Percentiles rank a stretch among this genome's conserved stretches.
Conservation (phyloP, 2,797 vertebrate genomes). For the Prionace glauca region DNA sequence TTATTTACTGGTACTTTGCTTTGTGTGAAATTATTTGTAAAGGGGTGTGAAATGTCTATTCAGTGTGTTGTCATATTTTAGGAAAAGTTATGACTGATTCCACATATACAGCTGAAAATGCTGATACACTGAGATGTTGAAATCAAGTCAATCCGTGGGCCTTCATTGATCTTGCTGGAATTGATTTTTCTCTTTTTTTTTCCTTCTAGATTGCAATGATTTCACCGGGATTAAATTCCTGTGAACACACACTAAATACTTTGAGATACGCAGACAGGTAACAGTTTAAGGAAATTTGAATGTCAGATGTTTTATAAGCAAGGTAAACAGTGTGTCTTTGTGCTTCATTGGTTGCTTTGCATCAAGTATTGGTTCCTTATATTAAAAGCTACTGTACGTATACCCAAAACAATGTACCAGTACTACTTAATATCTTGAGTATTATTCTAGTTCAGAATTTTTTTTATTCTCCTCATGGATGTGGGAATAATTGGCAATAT, state of each 20-base stretch:
- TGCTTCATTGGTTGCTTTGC: neutral
- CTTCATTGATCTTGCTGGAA: neutral
- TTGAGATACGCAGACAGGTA: conserved; percentile 95
- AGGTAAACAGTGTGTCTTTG: neutral
- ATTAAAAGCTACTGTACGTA: neutral
- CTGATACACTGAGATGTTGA: neutral
- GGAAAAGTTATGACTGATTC: neutral
- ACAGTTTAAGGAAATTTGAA: neutral
- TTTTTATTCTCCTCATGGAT: too few relatives aligned
- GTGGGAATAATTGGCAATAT: too few relatives aligned
- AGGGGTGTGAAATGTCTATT: neutral
- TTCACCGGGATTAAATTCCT: conserved; percentile 86
- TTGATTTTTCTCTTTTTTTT: neutral
- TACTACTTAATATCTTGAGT: neutral
- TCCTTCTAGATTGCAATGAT: conserved; percentile 88
- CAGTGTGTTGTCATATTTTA: neutral
- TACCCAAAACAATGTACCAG: too few relatives aligned
- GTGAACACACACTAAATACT: conserved; percentile 94
- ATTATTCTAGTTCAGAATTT: neutral
- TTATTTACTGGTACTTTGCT: neutral
- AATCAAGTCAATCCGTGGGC: neutral
- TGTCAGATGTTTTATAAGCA: neutral
- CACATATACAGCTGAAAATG: too few relatives aligned
- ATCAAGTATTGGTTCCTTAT: neutral
- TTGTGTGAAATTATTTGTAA: neutral